Conservation (phyloP, 2,888 invertebrate species). For the Rhingia rostrata region DNA sequence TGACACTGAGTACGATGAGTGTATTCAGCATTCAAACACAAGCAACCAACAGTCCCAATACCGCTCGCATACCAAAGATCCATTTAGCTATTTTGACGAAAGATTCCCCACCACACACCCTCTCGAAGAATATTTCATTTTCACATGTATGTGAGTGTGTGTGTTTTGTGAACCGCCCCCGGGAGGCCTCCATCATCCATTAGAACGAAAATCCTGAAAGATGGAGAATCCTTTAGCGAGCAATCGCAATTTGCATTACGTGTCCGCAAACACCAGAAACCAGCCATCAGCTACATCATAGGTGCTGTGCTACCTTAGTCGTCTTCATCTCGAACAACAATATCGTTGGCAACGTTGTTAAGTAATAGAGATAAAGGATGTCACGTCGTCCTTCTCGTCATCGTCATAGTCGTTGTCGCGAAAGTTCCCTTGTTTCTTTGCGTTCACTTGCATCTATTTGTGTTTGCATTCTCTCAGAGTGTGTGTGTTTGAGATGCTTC, state of each 20-base stretch:
- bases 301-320: conserved; percentile 8
- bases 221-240: conserved; percentile 58
- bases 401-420: conserved; percentile 19
- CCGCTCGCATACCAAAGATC: conserved; percentile 28
- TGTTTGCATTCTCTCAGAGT: conserved; percentile 25
- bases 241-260: conserved; percentile 68
- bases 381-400: conserved; percentile 50
- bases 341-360: conserved; percentile 70
- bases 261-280: conserved; percentile 53
- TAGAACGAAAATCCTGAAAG: conserved; percentile 41
- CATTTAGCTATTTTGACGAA: conserved; percentile 58
- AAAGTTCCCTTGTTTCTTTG: conserved; percentile 13
- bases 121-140: conserved; percentile 47
- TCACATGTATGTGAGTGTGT: conserved; percentile 4
- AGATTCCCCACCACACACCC: neutral
- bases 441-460: conserved; percentile 46
- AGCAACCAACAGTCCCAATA: neutral
- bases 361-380: conserved; percentile 70
- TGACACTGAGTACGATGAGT: conserved; percentile 11
- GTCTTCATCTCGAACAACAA: conserved; percentile 50
- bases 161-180: conserved; percentile 1
- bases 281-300: conserved; percentile 28
- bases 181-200: conserved; percentile 18
- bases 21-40: conserved; percentile 23
- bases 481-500: conserved; percentile 14